Evolutionary conservation across 2,888 invertebrate genomes (phyloP).

Genomic region (Augochlorella aurata): DNA sequence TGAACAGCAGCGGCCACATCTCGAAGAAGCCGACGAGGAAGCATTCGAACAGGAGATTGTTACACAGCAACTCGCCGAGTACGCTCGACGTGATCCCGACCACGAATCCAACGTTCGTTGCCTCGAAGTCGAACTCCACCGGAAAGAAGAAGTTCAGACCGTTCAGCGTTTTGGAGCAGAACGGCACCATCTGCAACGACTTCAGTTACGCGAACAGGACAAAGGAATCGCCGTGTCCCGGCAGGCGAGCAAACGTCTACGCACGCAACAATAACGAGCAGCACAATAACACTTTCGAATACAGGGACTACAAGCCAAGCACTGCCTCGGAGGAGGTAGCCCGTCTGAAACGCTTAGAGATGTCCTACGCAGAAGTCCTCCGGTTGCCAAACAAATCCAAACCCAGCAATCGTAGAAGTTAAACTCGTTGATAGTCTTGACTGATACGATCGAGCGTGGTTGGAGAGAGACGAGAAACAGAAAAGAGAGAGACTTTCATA

Average conservation of each 20-base stretch:
- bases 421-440: slow-evolving; percentile 18
- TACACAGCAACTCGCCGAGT: slow-evolving; percentile 54
- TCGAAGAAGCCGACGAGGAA: slow-evolving; percentile 86
- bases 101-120: slow-evolving; percentile 86
- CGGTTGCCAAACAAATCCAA: slow-evolving; percentile 86
- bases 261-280: slow-evolving; percentile 74
- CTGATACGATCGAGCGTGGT: background rate
- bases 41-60: slow-evolving; percentile 78
- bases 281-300: slow-evolving; percentile 67
- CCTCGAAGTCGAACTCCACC: slow-evolving; percentile 83
- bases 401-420: slow-evolving; percentile 65
- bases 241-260: slow-evolving; percentile 36
- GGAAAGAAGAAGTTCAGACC: slow-evolving; percentile 84
- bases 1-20: slow-evolving; percentile 86
- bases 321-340: slow-evolving; percentile 92
- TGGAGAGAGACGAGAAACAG: background rate
- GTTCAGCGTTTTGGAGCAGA: slow-evolving; percentile 78
- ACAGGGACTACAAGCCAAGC: slow-evolving; percentile 85
- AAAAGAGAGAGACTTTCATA: slow-evolving; percentile 30
- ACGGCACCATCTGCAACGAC: slow-evolving; percentile 87
- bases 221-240: slow-evolving; percentile 82
- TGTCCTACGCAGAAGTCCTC: slow-evolving; percentile 93
- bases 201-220: slow-evolving; percentile 84
- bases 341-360: slow-evolving; percentile 90
- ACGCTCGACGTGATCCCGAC: slow-evolving; percentile 83